Evolutionary conservation across 2,113 vertebrate species (phyloP), one percentile per base, ranked within the genome.

Genomic region (Oreocharis arfaki): DNA sequence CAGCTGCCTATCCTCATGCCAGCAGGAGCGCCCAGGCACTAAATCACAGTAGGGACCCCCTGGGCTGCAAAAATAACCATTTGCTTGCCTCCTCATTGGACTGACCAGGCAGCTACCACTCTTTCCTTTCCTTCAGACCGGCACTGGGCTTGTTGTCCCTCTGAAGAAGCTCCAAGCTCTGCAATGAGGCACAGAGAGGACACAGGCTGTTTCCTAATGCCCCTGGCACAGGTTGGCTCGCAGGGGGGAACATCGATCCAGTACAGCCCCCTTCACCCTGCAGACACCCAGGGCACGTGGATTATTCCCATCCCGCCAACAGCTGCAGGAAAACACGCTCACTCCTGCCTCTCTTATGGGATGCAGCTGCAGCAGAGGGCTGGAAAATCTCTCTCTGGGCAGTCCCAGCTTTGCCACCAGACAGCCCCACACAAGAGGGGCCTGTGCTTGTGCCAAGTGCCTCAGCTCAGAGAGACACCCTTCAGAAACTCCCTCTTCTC

Each of bases 231-330:
- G 39, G 44, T 1, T 57, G 65, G 42, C n/a, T 56, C 42, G 2
- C 0, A 0, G 50, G 42, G 23, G 23, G 17, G 19, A 56, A 23
- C 26, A 22, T 5, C 0, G 0, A 28, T 3, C 27, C 44, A 4
- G 18, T 2, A 20, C 11, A 23, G 11, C 16, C 53, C 44, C n/a
- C 81, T 41, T 61, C 4, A 1, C 44, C 49, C 67, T 30, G 39
- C 65, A 68, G 37, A 33, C 33, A 6, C 24, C 18, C 5, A 3
- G 49, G 23, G 50, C 37, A 56, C 1, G 0, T 4, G 6, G n/a
- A 59, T 26, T 56, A 35, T 73, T 71, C 53, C 13, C 71, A 53
- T 47, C 61, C 59, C 0, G 1, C 10, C 11, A 18, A 26, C 87
- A 92, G 89, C 83, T 90, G 89, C 63, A n/a, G 83, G 37, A 64